phyloP scores from a whole-genome alignment of 2,113 vertebrate species.

The Pachyramphus minor region DNA sequence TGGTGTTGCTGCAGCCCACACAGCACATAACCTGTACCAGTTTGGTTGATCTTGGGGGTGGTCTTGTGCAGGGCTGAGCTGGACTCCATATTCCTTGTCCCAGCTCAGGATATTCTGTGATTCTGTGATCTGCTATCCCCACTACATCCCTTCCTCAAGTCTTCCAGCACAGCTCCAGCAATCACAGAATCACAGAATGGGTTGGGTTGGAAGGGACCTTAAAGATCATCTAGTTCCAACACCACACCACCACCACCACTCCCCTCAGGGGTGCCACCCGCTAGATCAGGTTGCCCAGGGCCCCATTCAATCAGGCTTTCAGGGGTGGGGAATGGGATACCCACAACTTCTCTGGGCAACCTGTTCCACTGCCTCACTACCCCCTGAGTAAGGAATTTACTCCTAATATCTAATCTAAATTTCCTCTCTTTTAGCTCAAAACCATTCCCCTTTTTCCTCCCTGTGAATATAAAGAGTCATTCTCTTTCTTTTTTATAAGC shows the following conservation, averaged over 20 bases:
- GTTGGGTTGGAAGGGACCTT: not conserved
- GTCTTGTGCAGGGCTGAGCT: not conserved
- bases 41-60: not conserved
- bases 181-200: not conserved
- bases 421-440: not conserved
- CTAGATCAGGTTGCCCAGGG: not conserved
- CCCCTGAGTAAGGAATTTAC: not conserved
- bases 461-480: not conserved
- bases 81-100: not conserved
- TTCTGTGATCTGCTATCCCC: not conserved
- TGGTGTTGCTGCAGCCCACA: not conserved
- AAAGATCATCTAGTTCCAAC: not conserved
- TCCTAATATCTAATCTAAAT: not conserved
- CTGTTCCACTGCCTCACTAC: not conserved
- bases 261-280: not conserved
- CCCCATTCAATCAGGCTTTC: not conserved
- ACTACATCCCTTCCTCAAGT: not conserved
- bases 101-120: not conserved
- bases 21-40: not conserved
- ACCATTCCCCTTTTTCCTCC: no score
- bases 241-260: not conserved
- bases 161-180: not conserved
- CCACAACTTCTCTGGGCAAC: not conserved
- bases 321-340: not conserved
- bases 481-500: not conserved